Base-by-base conservation (phyloP, 2,113 vertebrate species). In the Cettia cetti region DNA sequence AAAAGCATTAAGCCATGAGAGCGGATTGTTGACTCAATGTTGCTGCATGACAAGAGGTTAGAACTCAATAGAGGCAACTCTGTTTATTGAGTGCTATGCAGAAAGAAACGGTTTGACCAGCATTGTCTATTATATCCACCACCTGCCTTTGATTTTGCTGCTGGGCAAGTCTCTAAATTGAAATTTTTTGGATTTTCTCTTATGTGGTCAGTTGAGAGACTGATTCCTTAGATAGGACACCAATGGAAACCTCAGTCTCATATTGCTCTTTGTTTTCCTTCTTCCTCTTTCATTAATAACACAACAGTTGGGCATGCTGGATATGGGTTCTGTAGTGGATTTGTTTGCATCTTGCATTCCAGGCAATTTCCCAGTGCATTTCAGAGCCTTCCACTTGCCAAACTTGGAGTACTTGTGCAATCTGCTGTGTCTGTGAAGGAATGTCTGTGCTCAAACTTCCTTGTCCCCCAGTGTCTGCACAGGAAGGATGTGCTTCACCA, bases 1-100 rank as follows among this genome's bases (percentile, higher is more conserved):
- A 97, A 96, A 98, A 96, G 97, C 96, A 91, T 96, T 94, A 85
- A 96, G 96, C 96, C 90, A 95, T 65, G 66, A 95, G 97, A 95
- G 96, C 85, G 64, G 94, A 92, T 96, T 98, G 97, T 97, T 98
- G 97, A 97, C 96, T 97, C 92, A 96, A 13, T 96, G 95, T 96
- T 95, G 88, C 95, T 92, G 92, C 96, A 93, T 95, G 94, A 96
- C 95, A 95, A 92, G 97, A 94, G 96, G 94, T 95, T 97, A 96
- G 89, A 95, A 95, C 95, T 92, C 94, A 95, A 61, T 89, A 90
- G 95, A 49, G 24, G 84, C 6, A 22, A 63, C 75, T 94, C 86
- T 96, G 94, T 97, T 97, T 97, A 95, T 87, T 11, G 45, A 96
- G 89, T 45, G 81, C 87, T 71, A 4, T 76, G 89, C 84, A 83